A percentile compares a stretch with the other conserved stretches of the same genome.
Evolutionary conservation across 64 coral and sea anemone species (phyloP).

Genomic region (Montipora efflorescens): DNA sequence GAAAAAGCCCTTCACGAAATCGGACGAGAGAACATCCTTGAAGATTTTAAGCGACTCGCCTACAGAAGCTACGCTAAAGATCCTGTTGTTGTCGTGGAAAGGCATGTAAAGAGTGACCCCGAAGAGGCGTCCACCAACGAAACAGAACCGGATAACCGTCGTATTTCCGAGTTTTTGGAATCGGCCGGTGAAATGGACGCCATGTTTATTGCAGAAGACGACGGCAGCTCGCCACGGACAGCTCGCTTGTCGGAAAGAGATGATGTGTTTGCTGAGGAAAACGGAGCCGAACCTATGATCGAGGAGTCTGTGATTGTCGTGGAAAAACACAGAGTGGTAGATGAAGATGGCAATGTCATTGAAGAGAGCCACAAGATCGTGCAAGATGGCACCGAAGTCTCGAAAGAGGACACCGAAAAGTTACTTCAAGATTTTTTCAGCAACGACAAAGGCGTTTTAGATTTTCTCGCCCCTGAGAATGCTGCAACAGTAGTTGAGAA

Average conservation of each 20-base stretch:
- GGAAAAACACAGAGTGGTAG: conserved; percentile 61
- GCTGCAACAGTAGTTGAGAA: neutral
- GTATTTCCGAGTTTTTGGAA: conserved; percentile 59
- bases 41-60: conserved; percentile 90
- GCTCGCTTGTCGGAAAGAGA: neutral
- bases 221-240: neutral
- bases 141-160: neutral
- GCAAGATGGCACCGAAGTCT: neutral
- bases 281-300: neutral
- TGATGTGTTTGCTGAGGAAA: conserved; percentile 8
- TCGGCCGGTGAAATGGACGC: neutral
- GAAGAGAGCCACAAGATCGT: conserved; percentile 47
- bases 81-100: conserved; percentile 64
- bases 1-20: conserved; percentile 85
- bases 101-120: conserved; percentile 19
- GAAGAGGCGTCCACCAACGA: neutral
- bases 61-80: conserved; percentile 93
- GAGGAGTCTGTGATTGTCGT: conserved; percentile 51
- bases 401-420: conserved; percentile 77
- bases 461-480: conserved; percentile 76
- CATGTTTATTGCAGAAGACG: conserved; percentile 50
- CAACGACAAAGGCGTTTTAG: conserved; percentile 87
- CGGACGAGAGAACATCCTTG: conserved; percentile 74
- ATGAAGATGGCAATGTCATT: conserved; percentile 55
- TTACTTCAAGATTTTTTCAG: conserved; percentile 91